A percentile compares a stretch with the other conserved stretches of the same genome.
Conservation (phyloP, 2,888 invertebrate genomes). For the Nebria salina region DNA sequence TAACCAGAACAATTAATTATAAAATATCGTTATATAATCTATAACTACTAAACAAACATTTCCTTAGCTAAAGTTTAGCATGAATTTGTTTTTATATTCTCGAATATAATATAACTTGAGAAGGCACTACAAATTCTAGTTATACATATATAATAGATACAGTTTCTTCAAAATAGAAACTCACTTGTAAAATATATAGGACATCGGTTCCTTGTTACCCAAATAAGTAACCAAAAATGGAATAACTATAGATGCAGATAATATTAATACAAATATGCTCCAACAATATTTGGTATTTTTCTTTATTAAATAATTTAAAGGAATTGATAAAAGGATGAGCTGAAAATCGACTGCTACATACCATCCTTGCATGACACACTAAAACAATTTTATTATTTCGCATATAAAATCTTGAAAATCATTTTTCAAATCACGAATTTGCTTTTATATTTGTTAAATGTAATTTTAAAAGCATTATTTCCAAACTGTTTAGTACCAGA, state of each 20-base stretch:
- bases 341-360: conserved; percentile 78
- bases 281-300: conserved; percentile 61
- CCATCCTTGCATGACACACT: conserved; percentile 77
- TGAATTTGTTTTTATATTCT: neutral
- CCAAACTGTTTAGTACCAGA: no score
- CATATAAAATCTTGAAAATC: neutral
- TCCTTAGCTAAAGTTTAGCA: neutral
- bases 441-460: neutral
- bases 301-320: conserved; percentile 64
- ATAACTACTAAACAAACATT: neutral
- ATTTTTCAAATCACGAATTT: neutral
- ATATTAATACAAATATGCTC: conserved; percentile 58
- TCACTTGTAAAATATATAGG: conserved; percentile 24
- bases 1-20: neutral
- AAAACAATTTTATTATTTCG: conserved; percentile 52
- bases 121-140: neutral
- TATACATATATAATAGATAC: neutral
- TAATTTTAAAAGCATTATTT: neutral
- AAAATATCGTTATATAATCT: no score
- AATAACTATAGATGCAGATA: conserved; percentile 61
- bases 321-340: conserved; percentile 68
- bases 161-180: neutral
- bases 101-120: neutral
- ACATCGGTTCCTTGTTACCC: conserved; percentile 26
- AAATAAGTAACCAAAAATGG: conserved; percentile 65